Evolutionary conservation across 1,140 invertebrate species (phyloP), one percentile per base, ranked within the genome.

Genomic region (Hycleus cichorii): DNA sequence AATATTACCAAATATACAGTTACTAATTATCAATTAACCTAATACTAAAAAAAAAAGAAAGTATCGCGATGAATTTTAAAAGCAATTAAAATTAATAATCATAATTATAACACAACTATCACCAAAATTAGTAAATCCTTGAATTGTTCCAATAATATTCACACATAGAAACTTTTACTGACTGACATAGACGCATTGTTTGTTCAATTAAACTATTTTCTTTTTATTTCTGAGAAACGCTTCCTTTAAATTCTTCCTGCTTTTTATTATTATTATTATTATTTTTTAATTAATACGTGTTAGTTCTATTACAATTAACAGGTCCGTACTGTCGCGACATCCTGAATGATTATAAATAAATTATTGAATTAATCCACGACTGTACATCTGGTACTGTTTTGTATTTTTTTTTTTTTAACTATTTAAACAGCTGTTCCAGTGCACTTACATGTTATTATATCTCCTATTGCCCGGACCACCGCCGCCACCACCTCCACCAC

Each of bases 391-490:
- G 42, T 49, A 53, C 45, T 62, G 49, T 45, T 44, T 57, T 51
- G 32, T 32, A 5, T 32, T 32, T 4, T 32, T 32, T 32, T n/a
- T n/a, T n/a, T 32, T 32, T 32, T 32, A 32, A 32, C 18, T 18
- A 32, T 32, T 32, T 32, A 32, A 46, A 26, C 42, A 61, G 32
- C 43, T 49, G 60, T 27, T 27, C 52, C 56, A 58, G 64, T 62
- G 63, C 58, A 69, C 67, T 69, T 68, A 69, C 68, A 62, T 68
- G 57, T 64, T 67, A 62, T 64, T 64, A 48, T 61, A 64, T 58
- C 75, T 71, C 54, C 75, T 71, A 43, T 78, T 78, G 47, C 76
- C 77, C 45, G 77, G 77, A 8, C 83, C 75, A 58, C 78, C 77
- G 48, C 76, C 75, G 59, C 77, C 72, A 63, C 77, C 72, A 65